Base-by-base conservation (phyloP, 1,140 invertebrate species). In the Mylabris phalerata region DNA sequence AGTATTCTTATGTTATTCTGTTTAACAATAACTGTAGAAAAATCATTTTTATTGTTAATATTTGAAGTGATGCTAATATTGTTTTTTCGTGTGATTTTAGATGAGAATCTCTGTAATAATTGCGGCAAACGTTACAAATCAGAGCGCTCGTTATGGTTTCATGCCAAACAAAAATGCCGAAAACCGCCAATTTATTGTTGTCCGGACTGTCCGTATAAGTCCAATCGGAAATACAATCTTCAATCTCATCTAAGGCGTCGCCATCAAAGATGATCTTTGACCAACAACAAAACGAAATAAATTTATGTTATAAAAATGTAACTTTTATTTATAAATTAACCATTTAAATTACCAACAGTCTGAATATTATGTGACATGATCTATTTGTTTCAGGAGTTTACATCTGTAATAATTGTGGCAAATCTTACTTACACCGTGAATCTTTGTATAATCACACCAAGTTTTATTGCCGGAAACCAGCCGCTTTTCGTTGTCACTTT, bases 391-490 rank as follows among this genome's bases (percentile, higher is more conserved):
- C 47, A 49, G 48, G 25, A 0, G 3, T 40, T 9, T 50, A 13
- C 41, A 32, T 40, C 9, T 57, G 55, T 45, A 10, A 57, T 10
- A 49, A 25, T 3, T 67, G 65, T 13, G 55, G 52, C 6, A 65
- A 57, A 52, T 50, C 51, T 6, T 61, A 61, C 41, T 52, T 55
- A 51, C 38, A 51, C 26, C 49, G 52, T 32, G 48, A 44, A 32
- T 45, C 49, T 4, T 27, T 61, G 3, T 48, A 38, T 43, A 45
- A 50, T 42, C 60, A 86, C 62, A 78, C 79, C 56, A 84, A 81
- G 59, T 84, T 81, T 68, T 84, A 86, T 67, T 87, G 85, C 69
- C 79, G 81, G 11, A 80, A 82, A 59, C 74, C 32, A 79, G 54
- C 83, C 83, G 5, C 77, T 78, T 61, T 87, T 84, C 26, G 11